Conservation (phyloP, 1,140 invertebrate species). For the Papilio aristodemus region DNA sequence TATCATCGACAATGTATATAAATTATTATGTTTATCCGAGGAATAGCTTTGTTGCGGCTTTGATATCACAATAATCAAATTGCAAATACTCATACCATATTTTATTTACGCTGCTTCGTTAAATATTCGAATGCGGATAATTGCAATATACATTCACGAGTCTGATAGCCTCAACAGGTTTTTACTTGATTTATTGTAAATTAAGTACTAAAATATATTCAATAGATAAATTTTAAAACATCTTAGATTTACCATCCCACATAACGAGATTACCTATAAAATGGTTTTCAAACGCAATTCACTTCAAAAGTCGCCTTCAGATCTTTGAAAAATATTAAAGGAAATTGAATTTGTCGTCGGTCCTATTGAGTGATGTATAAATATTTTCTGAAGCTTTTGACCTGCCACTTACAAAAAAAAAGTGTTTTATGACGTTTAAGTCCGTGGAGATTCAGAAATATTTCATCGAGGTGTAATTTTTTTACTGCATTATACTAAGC, state of each 20-base stretch:
- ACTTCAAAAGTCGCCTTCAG: background rate
- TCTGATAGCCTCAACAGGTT: no score
- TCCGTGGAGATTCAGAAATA: background rate
- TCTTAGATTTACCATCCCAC: background rate
- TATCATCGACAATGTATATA: no score
- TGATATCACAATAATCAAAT: no score
- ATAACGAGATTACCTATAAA: background rate
- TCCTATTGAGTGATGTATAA: background rate
- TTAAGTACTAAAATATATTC: no score
- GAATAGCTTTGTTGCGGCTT: no score
- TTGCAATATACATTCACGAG: no score
- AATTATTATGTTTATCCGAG: no score
- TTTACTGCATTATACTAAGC: background rate
- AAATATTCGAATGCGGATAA: no score
- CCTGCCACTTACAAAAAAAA: background rate
- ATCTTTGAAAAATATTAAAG: slow-evolving; percentile 10
- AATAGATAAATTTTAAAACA: background rate
- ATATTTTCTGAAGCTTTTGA: background rate
- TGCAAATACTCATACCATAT: no score
- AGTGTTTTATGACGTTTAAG: no score
- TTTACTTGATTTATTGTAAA: no score
- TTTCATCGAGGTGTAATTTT: background rate
- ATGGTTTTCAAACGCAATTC: background rate
- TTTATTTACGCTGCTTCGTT: no score
- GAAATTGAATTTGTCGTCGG: slow-evolving; percentile 6